Conservation (phyloP, 2,113 vertebrate species). For the Promerops cafer region DNA sequence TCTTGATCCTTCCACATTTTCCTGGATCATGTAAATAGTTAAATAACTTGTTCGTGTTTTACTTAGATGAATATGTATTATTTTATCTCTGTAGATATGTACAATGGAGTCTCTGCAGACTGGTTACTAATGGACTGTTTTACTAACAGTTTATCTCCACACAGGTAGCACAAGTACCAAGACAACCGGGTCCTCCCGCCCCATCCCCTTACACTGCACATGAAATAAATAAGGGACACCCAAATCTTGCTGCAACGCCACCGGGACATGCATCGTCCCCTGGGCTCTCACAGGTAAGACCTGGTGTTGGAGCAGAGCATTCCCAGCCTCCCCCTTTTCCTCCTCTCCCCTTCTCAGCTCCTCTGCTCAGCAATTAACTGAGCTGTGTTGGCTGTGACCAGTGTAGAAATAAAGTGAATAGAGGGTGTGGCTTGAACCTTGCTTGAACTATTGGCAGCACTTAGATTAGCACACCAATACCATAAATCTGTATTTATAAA, state of each 20-base stretch:
- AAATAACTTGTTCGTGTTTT: background rate
- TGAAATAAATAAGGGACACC: constrained; percentile 95
- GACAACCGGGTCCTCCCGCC: constrained; percentile 82
- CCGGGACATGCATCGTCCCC: constrained; percentile 92
- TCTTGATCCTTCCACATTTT: background rate
- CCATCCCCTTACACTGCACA: constrained; percentile 86
- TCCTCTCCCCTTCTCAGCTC: background rate
- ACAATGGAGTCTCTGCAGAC: background rate
- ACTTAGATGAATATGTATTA: background rate
- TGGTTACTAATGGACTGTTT: constrained; percentile 40
- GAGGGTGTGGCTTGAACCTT: background rate
- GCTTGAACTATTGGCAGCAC: fast-evolving
- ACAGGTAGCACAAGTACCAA: constrained; percentile 86
- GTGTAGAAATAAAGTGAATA: background rate
- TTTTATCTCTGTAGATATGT: background rate
- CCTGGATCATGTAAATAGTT: background rate
- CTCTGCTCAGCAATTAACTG: background rate
- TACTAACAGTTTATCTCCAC: constrained; percentile 68
- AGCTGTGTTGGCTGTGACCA: background rate
- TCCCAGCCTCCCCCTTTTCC: background rate
- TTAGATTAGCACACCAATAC: background rate
- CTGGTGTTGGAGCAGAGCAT: constrained; percentile 27
- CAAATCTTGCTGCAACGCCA: constrained; percentile 88
- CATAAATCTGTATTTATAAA: background rate
- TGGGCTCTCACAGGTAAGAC: constrained; percentile 93